These are phyloP conservation scores for Leptonema lineaticorne DNA, from an alignment of 1,140 invertebrate species.

Conservation along the genomic window DNA sequence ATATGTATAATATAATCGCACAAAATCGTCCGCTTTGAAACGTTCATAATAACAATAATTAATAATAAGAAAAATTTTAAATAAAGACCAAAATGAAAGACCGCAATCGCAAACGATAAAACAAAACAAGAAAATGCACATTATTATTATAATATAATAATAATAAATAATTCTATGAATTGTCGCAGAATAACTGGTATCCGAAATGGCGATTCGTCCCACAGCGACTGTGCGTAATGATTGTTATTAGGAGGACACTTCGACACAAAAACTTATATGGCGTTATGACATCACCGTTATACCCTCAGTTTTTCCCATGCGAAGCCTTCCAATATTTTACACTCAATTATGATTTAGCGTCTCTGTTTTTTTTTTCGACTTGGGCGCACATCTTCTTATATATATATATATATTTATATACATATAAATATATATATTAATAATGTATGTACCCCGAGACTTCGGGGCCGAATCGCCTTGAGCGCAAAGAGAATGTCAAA, in stretches of 20 bases:
- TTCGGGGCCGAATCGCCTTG: conserved; percentile 20
- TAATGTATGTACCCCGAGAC: too few species aligned
- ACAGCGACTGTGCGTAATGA: conserved; percentile 11
- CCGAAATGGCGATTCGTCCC: background rate
- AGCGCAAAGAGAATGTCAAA: conserved; percentile 38
- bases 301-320: conserved; percentile 21
- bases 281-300: conserved; percentile 29
- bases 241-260: conserved; percentile 25
- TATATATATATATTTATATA: too few species aligned
- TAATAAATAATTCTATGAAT: conserved; percentile 9
- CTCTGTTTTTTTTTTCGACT: too few species aligned
- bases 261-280: conserved; percentile 17
- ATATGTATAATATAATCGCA: too few species aligned
- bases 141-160: background rate
- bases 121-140: background rate
- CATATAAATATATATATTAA: too few species aligned
- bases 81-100: too few species aligned
- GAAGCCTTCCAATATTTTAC: conserved; percentile 30
- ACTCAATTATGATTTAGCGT: conserved; percentile 33
- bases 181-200: too few species aligned
- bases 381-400: too few species aligned
- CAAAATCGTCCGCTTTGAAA: too few species aligned
- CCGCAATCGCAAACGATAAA: too few species aligned
- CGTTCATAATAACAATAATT: too few species aligned
- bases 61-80: too few species aligned